phyloP scores from a whole-genome alignment of 2,888 invertebrate species.

The Sicus ferrugineus region DNA sequence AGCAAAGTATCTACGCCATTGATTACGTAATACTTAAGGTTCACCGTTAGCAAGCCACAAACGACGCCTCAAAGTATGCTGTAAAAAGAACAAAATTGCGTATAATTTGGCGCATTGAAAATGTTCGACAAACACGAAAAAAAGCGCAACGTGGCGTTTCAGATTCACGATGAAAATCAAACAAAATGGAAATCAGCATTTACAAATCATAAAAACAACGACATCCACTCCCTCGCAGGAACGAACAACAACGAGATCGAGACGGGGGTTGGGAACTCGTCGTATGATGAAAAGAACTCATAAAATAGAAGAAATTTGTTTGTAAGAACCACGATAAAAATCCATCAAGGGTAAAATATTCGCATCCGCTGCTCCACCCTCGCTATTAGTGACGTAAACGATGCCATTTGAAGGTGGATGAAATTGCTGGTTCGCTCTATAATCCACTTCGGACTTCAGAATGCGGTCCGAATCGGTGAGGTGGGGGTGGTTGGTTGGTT shows the following conservation, averaged over 20 bases:
- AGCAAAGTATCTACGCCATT: too few relatives aligned
- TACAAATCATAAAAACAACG: neutral
- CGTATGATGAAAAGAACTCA: too few relatives aligned
- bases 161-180: neutral
- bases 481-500: too few relatives aligned
- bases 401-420: too few relatives aligned
- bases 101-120: neutral
- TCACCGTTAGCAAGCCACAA: slow-evolving; percentile 18
- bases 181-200: neutral
- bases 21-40: slow-evolving; percentile 7
- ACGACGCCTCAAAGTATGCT: slow-evolving; percentile 27
- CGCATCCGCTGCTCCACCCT: slow-evolving; percentile 10
- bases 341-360: slow-evolving; percentile 54
- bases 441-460: too few relatives aligned
- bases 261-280: too few relatives aligned
- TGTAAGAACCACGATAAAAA: slow-evolving; percentile 48
- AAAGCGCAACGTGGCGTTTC: too few relatives aligned
- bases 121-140: neutral
- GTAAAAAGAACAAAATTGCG: slow-evolving; percentile 10
- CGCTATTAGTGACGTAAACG: neutral
- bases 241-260: too few relatives aligned
- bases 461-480: too few relatives aligned
- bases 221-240: too few relatives aligned
- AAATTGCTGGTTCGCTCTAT: too few relatives aligned
- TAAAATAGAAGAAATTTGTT: slow-evolving; percentile 41